Evolutionary conservation across 2,113 vertebrate species (phyloP).

Genomic region (Willisornis vidua): DNA sequence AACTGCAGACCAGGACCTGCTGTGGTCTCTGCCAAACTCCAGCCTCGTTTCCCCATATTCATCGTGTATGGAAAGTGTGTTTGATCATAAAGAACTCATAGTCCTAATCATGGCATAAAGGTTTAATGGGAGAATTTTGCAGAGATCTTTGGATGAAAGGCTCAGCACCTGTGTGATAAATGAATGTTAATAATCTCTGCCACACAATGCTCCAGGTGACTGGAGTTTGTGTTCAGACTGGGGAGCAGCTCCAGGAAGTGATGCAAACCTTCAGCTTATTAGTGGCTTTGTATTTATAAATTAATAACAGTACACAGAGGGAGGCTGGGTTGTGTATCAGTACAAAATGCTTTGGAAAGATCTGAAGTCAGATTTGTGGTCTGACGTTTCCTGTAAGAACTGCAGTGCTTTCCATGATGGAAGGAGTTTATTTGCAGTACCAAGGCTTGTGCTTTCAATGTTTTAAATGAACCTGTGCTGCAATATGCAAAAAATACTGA

Average conservation of each 20-base stretch:
- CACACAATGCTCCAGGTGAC: not conserved
- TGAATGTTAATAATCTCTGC: not conserved
- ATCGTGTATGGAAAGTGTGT: not conserved
- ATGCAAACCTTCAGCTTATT: not conserved
- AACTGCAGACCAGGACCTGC: accelerated
- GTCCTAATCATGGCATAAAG: slow-evolving; percentile 4
- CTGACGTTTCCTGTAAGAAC: not conserved
- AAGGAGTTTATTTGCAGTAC: not conserved
- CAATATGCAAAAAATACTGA: slow-evolving; percentile 1
- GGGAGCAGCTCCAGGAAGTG: not conserved
- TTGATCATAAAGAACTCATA: not conserved
- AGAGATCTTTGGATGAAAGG: not conserved
- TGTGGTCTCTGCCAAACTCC: not conserved
- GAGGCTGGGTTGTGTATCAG: not conserved
- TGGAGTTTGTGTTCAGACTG: not conserved
- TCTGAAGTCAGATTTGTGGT: not conserved
- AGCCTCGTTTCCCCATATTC: accelerated
- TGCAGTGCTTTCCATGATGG: not conserved
- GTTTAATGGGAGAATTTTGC: slow-evolving; percentile 6
- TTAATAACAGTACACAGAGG: not conserved
- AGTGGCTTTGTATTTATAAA: not conserved
- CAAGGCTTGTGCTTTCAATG: not conserved
- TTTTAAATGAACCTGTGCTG: slow-evolving; percentile 17
- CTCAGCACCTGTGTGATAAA: not conserved
- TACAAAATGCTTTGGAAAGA: not conserved